Percentiles rank a stretch among this genome's conserved stretches.
These are phyloP conservation scores for Harpagoxenus sublaevis DNA, from an alignment of 2,888 invertebrate genomes.

Conservation along the genomic window DNA sequence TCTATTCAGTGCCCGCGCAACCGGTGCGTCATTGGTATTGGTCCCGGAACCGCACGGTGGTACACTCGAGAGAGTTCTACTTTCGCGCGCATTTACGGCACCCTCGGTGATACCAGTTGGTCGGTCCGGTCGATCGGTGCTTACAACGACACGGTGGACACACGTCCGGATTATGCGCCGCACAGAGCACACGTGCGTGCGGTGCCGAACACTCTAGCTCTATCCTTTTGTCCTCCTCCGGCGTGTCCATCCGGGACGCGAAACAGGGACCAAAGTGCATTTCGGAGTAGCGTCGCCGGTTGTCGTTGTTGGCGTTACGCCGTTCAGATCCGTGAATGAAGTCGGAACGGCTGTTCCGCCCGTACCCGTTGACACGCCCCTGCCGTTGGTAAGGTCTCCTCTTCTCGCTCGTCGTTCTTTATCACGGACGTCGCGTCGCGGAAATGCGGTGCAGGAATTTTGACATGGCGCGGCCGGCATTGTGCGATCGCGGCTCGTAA, in stretches of 20 bases:
- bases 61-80: neutral
- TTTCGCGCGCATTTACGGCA: neutral
- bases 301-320: neutral
- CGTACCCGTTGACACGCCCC: conserved; percentile 58
- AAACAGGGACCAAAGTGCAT: conserved; percentile 24
- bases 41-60: neutral
- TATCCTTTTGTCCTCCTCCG: neutral
- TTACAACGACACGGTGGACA: conserved; percentile 8
- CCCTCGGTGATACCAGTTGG: neutral
- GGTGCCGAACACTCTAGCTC: conserved; percentile 45
- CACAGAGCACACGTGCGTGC: conserved; percentile 63
- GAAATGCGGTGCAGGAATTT: conserved; percentile 65
- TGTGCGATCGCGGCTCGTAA: conserved; percentile 19
- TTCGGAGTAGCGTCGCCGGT: neutral
- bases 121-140: neutral
- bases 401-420: conserved; percentile 50
- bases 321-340: conserved; percentile 20
- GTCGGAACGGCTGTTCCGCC: conserved; percentile 21
- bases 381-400: conserved; percentile 52
- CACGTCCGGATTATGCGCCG: conserved; percentile 62
- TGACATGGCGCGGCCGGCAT: conserved; percentile 34
- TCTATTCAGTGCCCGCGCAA: conserved; percentile 62
- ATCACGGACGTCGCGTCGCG: conserved; percentile 57
- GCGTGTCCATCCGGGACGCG: neutral
- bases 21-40: conserved; percentile 32